Evolutionary conservation across 2,797 vertebrate species (phyloP), one percentile per base, ranked within the genome.

Genomic region (Scolopax rusticola): DNA sequence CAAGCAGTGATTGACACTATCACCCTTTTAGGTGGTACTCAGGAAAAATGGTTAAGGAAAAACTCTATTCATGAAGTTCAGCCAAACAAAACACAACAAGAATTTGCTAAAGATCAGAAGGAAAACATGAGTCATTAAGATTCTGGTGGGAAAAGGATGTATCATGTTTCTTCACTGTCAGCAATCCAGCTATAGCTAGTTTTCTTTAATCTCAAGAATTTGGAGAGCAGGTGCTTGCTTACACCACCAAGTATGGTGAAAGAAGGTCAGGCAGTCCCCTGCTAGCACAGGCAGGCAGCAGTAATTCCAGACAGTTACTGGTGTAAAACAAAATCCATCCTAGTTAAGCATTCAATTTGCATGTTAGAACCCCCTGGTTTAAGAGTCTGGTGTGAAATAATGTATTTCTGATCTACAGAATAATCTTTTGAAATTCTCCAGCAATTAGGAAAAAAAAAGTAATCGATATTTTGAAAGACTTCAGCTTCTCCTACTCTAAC

Each of bases 61-160:
- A 87, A 41, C 48, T 71, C 45, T 17, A 27, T 40, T 74, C 3
- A 0, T 11, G 16, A 36, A 41, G 50, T 84, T 87, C 9, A 23
- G 94, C 91, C 88, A 95, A 96, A 80, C 16, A 80, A 91, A 97
- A 92, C 30, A 89, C 76, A 84, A 6, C 23, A 90, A 90, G 68
- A 88, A 84, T 88, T 81, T 90, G 88, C 90, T 80, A 70, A 84
- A 91, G 86, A 79, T 32, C 70, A 93, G 89, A 84, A 91, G 89
- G 93, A 97, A 97, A 95, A 90, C 59, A 85, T 94, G 87, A 97
- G 84, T 96, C 97, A 96, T 89, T 59, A 83, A 51, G 61, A 76
- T 69, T 73, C 82, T 95, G 80, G 78, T 94, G 93, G 90, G 89
- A 87, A 93, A 95, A 89, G 84, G 73, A 90, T 40, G 92, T 69